Percentiles rank a stretch among this genome's conserved stretches.
Evolutionary conservation across 2,113 vertebrate species (phyloP).

Genomic region (Paratilapia polleni): DNA sequence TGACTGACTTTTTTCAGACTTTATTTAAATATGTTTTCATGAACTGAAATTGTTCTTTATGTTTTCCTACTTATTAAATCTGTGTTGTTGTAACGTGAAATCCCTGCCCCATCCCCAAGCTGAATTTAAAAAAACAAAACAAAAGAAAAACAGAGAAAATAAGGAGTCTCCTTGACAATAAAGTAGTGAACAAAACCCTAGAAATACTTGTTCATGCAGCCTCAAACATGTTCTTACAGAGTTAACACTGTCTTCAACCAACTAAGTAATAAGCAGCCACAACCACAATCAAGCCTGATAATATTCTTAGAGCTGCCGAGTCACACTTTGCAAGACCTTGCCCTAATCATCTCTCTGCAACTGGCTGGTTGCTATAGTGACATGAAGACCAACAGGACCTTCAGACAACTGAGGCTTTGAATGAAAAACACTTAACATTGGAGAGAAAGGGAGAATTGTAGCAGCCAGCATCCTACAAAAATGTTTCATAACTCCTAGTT

Average conservation of each 20-base stretch:
- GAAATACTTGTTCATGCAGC: not conserved
- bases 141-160: too few species aligned
- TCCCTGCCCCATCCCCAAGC: not conserved
- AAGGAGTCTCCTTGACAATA: too few species aligned
- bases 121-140: not conserved
- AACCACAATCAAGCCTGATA: not conserved
- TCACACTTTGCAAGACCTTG: constrained; percentile 46
- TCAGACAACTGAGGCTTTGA: constrained; percentile 32
- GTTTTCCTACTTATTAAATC: not conserved
- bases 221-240: not conserved
- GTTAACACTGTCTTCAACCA: constrained; percentile 31
- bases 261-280: constrained; percentile 38
- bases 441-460: constrained; percentile 24
- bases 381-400: constrained; percentile 25
- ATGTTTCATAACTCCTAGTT: constrained; percentile 37
- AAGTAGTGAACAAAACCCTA: not conserved
- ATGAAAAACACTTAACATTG: constrained; percentile 10
- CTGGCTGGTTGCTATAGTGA: constrained; percentile 54
- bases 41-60: not conserved
- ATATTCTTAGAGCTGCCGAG: constrained; percentile 18
- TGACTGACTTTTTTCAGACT: not conserved
- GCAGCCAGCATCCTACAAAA: constrained; percentile 33
- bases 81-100: not conserved
- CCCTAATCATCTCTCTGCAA: constrained; percentile 29
- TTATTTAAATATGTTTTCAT: not conserved